phyloP scores from a whole-genome alignment of 2,113 vertebrate species.

The Leptodactylus fuscus region DNA sequence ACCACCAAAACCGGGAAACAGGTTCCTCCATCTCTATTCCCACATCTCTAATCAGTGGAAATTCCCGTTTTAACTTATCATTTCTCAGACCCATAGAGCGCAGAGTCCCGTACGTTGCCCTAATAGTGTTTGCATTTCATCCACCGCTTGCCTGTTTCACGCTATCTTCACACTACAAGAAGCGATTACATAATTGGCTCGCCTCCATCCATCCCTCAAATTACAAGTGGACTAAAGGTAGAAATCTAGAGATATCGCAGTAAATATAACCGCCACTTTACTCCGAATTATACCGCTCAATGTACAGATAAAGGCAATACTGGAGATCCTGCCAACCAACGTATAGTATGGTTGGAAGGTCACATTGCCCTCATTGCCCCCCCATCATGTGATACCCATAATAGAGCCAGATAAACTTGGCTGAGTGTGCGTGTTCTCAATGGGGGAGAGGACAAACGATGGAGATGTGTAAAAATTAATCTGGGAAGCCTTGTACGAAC shows the following conservation, averaged over 20 bases:
- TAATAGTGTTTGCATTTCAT: constrained; percentile 18
- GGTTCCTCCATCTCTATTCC: background rate
- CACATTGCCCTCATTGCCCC: too few species aligned
- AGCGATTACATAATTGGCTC: background rate
- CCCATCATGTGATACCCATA: too few species aligned
- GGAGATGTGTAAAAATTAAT: too few species aligned
- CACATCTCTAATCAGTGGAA: background rate
- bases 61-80: background rate
- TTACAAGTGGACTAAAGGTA: background rate
- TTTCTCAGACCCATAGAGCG: background rate
- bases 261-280: constrained; percentile 1
- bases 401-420: too few species aligned
- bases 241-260: background rate
- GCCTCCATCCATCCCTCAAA: background rate
- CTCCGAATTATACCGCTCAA: background rate
- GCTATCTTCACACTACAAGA: background rate
- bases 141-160: background rate
- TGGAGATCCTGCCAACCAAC: background rate
- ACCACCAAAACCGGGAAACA: background rate
- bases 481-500: too few species aligned
- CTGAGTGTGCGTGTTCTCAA: too few species aligned
- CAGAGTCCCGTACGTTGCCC: background rate
- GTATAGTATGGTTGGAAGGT: too few species aligned
- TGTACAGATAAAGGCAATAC: background rate
- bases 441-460: too few species aligned